Evolutionary conservation across 1,140 invertebrate genomes (phyloP).

Genomic region (Drosophila suzukii): DNA sequence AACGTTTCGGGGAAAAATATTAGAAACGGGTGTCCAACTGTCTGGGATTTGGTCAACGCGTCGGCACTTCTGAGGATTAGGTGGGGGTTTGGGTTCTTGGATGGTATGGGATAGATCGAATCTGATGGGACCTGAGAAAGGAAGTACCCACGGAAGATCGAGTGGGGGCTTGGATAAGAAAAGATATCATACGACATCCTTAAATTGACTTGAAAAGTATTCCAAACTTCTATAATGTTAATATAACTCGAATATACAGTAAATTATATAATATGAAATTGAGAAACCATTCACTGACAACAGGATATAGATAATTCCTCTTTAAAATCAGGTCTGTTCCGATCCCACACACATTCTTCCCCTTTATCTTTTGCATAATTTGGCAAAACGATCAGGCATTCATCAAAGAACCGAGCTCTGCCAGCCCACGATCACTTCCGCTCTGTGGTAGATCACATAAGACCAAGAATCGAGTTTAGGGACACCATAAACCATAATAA

Average conservation of each 20-base stretch:
- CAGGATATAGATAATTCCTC: not conserved
- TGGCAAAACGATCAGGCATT: constrained; percentile 34
- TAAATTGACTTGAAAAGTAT: too few species aligned
- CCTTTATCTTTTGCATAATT: constrained; percentile 54
- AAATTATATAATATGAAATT: not conserved
- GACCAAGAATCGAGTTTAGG: constrained; percentile 4
- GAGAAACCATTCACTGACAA: not conserved
- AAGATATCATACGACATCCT: not conserved
- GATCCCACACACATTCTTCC: constrained; percentile 1
- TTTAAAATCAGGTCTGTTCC: not conserved
- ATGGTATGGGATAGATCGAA: not conserved
- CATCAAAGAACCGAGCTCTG: constrained; percentile 29
- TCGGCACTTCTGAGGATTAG: constrained; percentile 24
- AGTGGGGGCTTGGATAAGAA: not conserved
- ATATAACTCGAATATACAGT: too few species aligned
- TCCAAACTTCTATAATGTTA: too few species aligned
- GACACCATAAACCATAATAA: constrained; percentile 56
- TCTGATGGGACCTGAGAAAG: not conserved
- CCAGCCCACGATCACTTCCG: constrained; percentile 61
- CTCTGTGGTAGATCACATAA: constrained; percentile 38
- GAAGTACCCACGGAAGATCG: not conserved
- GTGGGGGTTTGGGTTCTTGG: not conserved
- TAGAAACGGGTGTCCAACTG: constrained; percentile 55
- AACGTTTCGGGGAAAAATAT: constrained; percentile 43
- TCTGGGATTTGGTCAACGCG: constrained; percentile 25